Evolutionary conservation across 2,888 invertebrate species (phyloP).

Genomic region (Alitta virens): DNA sequence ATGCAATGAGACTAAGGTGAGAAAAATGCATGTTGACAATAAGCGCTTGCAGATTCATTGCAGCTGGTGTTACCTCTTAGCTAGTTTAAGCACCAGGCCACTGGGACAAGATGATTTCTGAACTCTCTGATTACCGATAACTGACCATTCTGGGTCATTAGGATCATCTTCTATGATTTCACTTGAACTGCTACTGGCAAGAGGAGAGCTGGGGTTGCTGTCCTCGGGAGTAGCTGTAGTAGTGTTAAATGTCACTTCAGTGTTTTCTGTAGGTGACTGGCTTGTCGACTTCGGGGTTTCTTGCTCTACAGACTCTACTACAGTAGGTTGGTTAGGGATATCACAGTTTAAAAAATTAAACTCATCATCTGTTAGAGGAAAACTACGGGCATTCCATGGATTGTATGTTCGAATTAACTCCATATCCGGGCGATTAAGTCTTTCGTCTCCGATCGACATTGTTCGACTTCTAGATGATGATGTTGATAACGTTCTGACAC

Average conservation of each 20-base stretch:
- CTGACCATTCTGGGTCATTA: slow-evolving; percentile 52
- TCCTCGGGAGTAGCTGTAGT: slow-evolving; percentile 9
- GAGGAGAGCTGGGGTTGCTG: slow-evolving; percentile 34
- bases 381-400: slow-evolving; percentile 42
- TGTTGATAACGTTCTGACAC: not conserved
- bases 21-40: too few relatives aligned
- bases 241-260: not conserved
- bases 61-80: slow-evolving; percentile 21
- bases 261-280: not conserved
- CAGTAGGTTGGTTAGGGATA: slow-evolving; percentile 13
- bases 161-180: slow-evolving; percentile 37
- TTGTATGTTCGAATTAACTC: slow-evolving; percentile 26
- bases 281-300: not conserved
- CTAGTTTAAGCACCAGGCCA: slow-evolving; percentile 25
- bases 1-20: too few relatives aligned
- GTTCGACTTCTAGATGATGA: not conserved
- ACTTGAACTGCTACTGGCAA: slow-evolving; percentile 33
- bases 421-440: not conserved
- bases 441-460: not conserved
- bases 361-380: slow-evolving; percentile 45
- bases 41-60: too few relatives aligned
- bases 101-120: not conserved
- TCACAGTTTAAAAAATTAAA: slow-evolving; percentile 36
- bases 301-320: not conserved
- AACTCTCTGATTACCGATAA: slow-evolving; percentile 10